phyloP scores from a whole-genome alignment of 2,797 vertebrate genomes.

The Tinamus major region DNA sequence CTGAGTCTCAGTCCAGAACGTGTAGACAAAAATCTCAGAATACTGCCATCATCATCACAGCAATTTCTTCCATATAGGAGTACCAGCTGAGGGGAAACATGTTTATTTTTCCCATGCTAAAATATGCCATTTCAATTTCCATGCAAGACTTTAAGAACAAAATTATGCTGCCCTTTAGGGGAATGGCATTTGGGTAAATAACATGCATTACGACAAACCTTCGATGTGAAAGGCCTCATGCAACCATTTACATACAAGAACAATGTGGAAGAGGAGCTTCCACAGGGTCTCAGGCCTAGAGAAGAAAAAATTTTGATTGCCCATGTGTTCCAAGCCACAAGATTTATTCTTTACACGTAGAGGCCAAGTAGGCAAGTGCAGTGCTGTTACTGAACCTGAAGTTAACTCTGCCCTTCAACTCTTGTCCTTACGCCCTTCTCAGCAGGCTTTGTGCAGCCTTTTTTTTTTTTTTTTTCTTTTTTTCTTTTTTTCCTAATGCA shows the following conservation, averaged over 20 bases:
- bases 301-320: slow-evolving; percentile 6
- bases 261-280: neutral
- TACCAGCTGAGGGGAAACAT: neutral
- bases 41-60: neutral
- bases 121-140: slow-evolving; percentile 43
- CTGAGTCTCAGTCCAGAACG: neutral
- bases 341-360: neutral
- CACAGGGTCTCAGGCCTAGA: neutral
- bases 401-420: neutral
- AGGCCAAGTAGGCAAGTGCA: neutral
- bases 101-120: slow-evolving; percentile 48
- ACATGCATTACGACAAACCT: slow-evolving; percentile 30
- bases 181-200: slow-evolving; percentile 64
- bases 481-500: neutral
- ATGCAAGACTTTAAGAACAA: slow-evolving; percentile 33
- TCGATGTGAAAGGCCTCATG: slow-evolving; percentile 5
- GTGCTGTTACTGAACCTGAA: neutral
- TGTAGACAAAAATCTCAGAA: neutral
- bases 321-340: neutral
- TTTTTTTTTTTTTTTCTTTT: neutral
- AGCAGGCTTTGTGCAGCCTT: neutral
- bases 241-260: slow-evolving; percentile 32
- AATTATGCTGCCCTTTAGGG: slow-evolving; percentile 43
- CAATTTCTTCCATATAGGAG: neutral
- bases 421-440: neutral